Evolutionary conservation across 2,797 vertebrate species (phyloP).

Genomic region (Apogon talboti): DNA sequence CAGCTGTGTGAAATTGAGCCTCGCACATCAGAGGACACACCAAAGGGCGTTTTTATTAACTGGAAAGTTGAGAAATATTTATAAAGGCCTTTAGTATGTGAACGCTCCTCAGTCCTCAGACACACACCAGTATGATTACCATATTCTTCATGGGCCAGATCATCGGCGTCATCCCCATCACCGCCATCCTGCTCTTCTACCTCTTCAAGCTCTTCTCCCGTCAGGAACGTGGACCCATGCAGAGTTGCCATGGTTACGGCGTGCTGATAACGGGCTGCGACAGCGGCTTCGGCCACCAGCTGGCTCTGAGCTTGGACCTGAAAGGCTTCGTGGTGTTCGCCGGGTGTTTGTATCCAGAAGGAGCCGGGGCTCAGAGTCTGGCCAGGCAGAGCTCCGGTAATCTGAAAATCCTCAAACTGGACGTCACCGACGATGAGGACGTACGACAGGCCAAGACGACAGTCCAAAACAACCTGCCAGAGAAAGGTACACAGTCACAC

Average conservation of each 20-base stretch:
- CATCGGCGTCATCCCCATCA: slow-evolving; percentile 25
- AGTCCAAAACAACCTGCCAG: slow-evolving; percentile 67
- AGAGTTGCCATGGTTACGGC: slow-evolving; percentile 8
- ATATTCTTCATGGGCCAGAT: slow-evolving; percentile 23
- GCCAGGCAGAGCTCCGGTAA: slow-evolving; percentile 45
- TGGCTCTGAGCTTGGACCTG: slow-evolving; percentile 66
- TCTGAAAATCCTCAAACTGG: slow-evolving; percentile 71
- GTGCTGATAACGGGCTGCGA: slow-evolving; percentile 75
- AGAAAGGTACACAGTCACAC: slow-evolving; percentile 61
- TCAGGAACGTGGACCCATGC: accelerated
- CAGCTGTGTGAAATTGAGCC: slow-evolving; percentile 11
- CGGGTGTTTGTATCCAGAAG: slow-evolving; percentile 68
- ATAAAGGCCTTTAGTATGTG: background rate
- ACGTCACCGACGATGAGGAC: slow-evolving; percentile 71
- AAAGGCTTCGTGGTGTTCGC: slow-evolving; percentile 79
- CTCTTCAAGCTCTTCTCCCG: slow-evolving; percentile 28
- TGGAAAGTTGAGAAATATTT: background rate
- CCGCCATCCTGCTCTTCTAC: slow-evolving; percentile 27
- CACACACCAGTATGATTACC: slow-evolving; percentile 24
- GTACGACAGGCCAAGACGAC: slow-evolving; percentile 59
- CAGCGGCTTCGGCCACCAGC: slow-evolving; percentile 71
- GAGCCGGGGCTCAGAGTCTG: slow-evolving; percentile 62
- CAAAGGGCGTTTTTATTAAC: background rate
- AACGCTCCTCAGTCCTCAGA: background rate
- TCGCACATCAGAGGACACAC: background rate